Evolutionary conservation across 2,797 vertebrate genomes (phyloP).

Genomic region (Sphenopsis melanotis): DNA sequence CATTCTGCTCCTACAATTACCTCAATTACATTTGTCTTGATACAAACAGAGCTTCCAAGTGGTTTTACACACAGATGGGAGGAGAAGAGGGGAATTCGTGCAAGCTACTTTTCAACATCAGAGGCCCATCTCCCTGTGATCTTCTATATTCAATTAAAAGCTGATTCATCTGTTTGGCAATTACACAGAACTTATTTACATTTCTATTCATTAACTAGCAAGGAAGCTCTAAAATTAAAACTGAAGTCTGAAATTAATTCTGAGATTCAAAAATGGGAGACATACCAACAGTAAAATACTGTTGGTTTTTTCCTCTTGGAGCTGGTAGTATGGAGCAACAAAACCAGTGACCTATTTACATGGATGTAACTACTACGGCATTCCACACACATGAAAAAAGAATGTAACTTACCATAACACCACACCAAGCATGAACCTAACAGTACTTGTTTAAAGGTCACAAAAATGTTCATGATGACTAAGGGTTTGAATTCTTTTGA

Average conservation of each 20-base stretch:
- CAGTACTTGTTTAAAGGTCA: background rate
- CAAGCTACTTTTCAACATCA: background rate
- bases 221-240: background rate
- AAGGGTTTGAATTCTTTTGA: background rate
- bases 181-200: background rate
- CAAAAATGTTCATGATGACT: background rate
- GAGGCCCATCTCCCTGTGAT: background rate
- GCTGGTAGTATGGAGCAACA: background rate
- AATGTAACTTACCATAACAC: background rate
- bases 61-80: background rate
- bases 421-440: background rate
- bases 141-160: background rate
- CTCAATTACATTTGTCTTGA: background rate
- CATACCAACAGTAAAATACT: background rate
- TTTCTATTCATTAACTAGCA: background rate
- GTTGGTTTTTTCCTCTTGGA: background rate
- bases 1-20: background rate
- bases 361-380: background rate
- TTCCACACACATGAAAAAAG: background rate
- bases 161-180: background rate
- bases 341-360: background rate
- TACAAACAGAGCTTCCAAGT: background rate
- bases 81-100: background rate
- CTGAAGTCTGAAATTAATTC: background rate
- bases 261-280: background rate